Evolutionary conservation across 2,797 vertebrate species (phyloP), one percentile per base, ranked within the genome.

Genomic region (Enteromius trimaculatus): DNA sequence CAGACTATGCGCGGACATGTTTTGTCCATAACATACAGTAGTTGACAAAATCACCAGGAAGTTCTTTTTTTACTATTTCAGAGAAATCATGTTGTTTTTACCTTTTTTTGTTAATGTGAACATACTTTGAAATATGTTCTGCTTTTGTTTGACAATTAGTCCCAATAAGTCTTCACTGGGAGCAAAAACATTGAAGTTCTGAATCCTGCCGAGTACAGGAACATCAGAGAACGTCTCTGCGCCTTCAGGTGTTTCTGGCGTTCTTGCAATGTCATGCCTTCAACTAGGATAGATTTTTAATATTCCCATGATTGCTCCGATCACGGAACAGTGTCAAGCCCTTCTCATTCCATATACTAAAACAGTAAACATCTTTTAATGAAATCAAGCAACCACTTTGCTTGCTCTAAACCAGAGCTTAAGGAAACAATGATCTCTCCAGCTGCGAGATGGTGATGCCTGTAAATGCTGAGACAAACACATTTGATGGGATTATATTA

Each of bases 391-490:
- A 53, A 49, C 26, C 58, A 49, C 37, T 77, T 62, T 11, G 26
- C 65, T 70, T 44, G 39, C 42, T 62, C 31, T 34, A 71, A 62
- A 55, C 8, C 44, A 44, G 21, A 77, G 82, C 66, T 83, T 53
- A 62, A 58, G 68, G 49, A 44, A 77, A 37, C 29, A 55, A 37
- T 44, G 44, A 49, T 86, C 70, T 29, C 84, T 6, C 82, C 87
- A 47, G 81, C 86, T 69, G 86, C 23, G 53, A 82, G 89, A 93
- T 89, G 91, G 91, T 92, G 91, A 92, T 89, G 90, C 91, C 89
- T 89, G 92, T 92, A 92, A 89, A 90, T 92, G 92, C 92, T 91
- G 92, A 94, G 91, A 93, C 91, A 93, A 92, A 94, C 91, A 92
- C 87, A 91, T 93, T 90, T 90, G 92, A 93, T 2, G 92, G 91